phyloP scores from a whole-genome alignment of 2,888 invertebrate genomes.

The Nymphalis urticae region DNA sequence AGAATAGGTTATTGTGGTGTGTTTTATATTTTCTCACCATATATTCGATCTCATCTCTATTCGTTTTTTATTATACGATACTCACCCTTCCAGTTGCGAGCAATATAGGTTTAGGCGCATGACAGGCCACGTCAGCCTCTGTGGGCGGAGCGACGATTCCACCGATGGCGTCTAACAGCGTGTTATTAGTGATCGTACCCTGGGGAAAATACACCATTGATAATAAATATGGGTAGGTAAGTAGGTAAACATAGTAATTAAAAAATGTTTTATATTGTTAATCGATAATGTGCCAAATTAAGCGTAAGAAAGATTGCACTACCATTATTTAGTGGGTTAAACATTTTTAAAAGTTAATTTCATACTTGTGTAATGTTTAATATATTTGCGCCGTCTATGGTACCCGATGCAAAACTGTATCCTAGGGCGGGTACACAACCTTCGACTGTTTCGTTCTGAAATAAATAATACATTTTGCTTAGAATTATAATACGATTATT shows the following conservation, averaged over 20 bases:
- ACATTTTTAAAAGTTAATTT: neutral
- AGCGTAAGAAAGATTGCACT: no score
- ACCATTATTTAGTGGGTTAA: no score
- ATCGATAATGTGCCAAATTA: no score
- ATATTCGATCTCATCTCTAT: no score
- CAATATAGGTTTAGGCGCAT: slow-evolving; percentile 90
- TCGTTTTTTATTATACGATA: slow-evolving; percentile 13
- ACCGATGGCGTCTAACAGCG: slow-evolving; percentile 85
- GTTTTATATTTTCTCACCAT: no score
- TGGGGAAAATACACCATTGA: slow-evolving; percentile 48
- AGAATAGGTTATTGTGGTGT: no score
- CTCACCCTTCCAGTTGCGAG: slow-evolving; percentile 89
- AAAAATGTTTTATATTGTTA: no score
- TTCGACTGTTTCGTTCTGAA: slow-evolving; percentile 72
- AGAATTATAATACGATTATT: neutral
- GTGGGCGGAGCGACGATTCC: slow-evolving; percentile 84
- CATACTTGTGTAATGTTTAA: slow-evolving; percentile 85
- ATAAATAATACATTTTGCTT: neutral
- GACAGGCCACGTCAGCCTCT: slow-evolving; percentile 84
- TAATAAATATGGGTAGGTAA: no score
- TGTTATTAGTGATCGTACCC: slow-evolving; percentile 84
- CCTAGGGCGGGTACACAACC: slow-evolving; percentile 91
- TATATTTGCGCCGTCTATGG: slow-evolving; percentile 89
- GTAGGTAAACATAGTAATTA: no score
- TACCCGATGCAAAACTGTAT: slow-evolving; percentile 92